Base-by-base conservation (phyloP, 2,797 vertebrate genomes). In the Diplodus sargus region DNA sequence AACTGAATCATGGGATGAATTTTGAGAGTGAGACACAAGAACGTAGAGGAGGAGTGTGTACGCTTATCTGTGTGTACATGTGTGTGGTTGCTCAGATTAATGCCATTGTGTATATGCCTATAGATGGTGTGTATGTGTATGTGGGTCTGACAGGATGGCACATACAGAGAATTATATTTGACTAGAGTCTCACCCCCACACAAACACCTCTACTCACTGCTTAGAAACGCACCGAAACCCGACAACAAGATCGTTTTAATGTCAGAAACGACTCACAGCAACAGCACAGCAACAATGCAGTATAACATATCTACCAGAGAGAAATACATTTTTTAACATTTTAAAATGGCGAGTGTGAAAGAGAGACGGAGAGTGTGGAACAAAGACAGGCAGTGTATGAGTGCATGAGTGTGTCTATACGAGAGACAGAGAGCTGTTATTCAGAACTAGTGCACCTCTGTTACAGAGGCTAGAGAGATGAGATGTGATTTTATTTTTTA, bases 201-300 rank as follows among this genome's bases (percentile, higher is more conserved):
- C 73, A 5, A 11, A 48, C 54, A 58, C 60, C 22, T 54, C 66
- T 12, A 52, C 64, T 57, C 76, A 83, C 71, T 7, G 81, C 86
- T 87, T 87, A 68, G 60, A 88, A 79, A 79, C 22, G 49, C 85
- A 89, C 84, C 76, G 69, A 81, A 88, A 73, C 62, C 81, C 79
- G 75, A 85, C 34, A 51, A 66, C 69, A 74, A 78, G 79, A 85
- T 76, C 64, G 63, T 87, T 87, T 81, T 76, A 81, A 88, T 78
- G 68, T 75, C 56, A 64, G 60, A 86, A 70, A 71, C 71, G 52
- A 84, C 82, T 81, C 74, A 82, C 83, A 65, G 57, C 47, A 23
- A 68, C 83, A 85, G 89, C 86, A 89, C 85, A 89, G 87, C 91
- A 85, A 67, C 74, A 78, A 91, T 79, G 84, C 88, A 91, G 85